phyloP scores from a whole-genome alignment of 2,113 vertebrate species.

The Anguilla rostrata region DNA sequence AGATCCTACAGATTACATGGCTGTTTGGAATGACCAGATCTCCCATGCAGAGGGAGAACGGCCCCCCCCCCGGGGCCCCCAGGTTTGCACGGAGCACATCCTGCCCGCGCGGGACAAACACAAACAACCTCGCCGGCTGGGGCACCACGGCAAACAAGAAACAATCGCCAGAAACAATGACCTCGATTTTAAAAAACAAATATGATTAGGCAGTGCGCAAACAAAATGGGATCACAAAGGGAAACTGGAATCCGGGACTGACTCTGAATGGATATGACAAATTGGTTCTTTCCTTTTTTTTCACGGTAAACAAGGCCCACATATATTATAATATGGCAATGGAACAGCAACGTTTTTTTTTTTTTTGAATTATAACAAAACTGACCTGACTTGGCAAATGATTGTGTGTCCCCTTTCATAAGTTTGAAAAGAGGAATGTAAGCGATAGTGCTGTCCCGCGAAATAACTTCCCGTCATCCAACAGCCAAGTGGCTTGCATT shows the following conservation, averaged over 20 bases:
- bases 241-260: not conserved
- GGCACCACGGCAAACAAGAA: not conserved
- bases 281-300: not conserved
- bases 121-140: not conserved
- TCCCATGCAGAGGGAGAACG: not conserved
- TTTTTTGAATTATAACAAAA: not conserved
- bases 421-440: not conserved
- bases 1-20: not conserved
- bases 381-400: not conserved
- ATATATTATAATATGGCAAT: too few relatives aligned
- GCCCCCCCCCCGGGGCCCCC: not conserved
- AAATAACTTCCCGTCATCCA: not conserved
- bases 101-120: not conserved
- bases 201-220: not conserved
- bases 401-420: not conserved
- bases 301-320: not conserved
- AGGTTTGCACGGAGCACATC: not conserved
- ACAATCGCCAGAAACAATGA: constrained; percentile 11
- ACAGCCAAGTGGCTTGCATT: not conserved
- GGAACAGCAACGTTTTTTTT: not conserved
- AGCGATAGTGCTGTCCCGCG: not conserved
- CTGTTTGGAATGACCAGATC: not conserved
- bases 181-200: constrained; percentile 12
- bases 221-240: not conserved
- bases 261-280: not conserved